Evolutionary conservation across 2,888 invertebrate species (phyloP).

Genomic region (Criorhina ranunculi): DNA sequence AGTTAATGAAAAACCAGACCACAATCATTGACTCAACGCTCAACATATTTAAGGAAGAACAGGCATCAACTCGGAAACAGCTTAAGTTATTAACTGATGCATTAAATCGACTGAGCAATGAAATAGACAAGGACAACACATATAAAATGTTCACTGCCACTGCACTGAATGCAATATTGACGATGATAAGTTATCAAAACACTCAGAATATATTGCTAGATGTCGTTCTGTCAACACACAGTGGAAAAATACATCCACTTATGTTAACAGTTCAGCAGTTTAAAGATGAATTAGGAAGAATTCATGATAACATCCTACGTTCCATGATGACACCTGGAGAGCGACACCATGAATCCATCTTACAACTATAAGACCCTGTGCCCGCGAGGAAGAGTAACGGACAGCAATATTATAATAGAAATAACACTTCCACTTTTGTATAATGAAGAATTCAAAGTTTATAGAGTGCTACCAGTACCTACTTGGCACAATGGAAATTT

Average conservation of each 20-base stretch:
- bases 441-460: slow-evolving; percentile 6
- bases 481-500: slow-evolving; percentile 8
- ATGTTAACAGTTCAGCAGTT: slow-evolving; percentile 21
- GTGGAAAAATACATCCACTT: slow-evolving; percentile 22
- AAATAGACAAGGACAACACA: slow-evolving; percentile 1
- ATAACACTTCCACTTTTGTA: slow-evolving; percentile 14
- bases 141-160: background rate
- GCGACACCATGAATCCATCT: too few relatives aligned
- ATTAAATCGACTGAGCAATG: background rate
- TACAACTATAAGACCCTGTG: too few relatives aligned
- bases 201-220: slow-evolving; percentile 11
- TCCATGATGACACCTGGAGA: too few relatives aligned
- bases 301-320: too few relatives aligned
- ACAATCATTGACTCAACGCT: slow-evolving; percentile 24
- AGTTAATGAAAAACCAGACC: slow-evolving; percentile 14
- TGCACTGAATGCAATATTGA: slow-evolving; percentile 14
- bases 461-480: slow-evolving; percentile 9
- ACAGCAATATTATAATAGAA: slow-evolving; percentile 18
- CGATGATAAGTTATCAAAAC: slow-evolving; percentile 12
- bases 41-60: too few relatives aligned
- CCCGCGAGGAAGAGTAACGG: too few relatives aligned
- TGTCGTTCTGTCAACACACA: slow-evolving; percentile 15
- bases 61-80: too few relatives aligned
- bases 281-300: too few relatives aligned
- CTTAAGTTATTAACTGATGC: background rate